phyloP scores from a whole-genome alignment of 30 jellyfish, hydroid and myxozoan species.

The Aurelia aurita complex sp. Pacific region DNA sequence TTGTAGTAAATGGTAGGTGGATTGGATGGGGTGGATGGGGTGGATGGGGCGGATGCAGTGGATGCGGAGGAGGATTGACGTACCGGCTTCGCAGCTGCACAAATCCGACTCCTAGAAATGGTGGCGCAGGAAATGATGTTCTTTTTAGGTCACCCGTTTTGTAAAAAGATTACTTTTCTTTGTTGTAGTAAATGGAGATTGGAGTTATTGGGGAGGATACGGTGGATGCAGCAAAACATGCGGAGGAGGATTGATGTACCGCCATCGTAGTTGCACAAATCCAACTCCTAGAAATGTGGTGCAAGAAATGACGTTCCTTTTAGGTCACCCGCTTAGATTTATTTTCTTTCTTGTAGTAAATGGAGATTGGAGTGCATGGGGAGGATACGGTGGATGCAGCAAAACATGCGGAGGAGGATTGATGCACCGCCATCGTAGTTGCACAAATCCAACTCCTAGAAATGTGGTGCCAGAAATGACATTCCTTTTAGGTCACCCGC shows the following conservation, averaged over 20 bases:
- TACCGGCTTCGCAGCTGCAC: not conserved
- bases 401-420: not conserved
- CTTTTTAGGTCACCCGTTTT: no score
- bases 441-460: no score
- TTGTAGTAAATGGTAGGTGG: slow-evolving; percentile 38
- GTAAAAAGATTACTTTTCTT: not conserved
- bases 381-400: not conserved
- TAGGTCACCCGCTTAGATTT: no score
- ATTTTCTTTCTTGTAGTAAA: not conserved
- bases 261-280: not conserved
- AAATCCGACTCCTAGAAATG: no score
- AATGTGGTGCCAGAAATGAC: no score
- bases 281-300: no score
- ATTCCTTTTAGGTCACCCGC: no score
- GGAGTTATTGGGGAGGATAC: slow-evolving; percentile 34
- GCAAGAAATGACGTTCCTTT: no score
- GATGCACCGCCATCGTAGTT: not conserved
- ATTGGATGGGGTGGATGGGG: slow-evolving; percentile 24
- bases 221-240: slow-evolving; percentile 27
- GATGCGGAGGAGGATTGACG: slow-evolving; percentile 46
- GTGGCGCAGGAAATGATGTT: no score
- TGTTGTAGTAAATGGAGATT: slow-evolving; percentile 32
- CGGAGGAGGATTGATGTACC: slow-evolving; percentile 38
- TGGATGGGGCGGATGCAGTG: slow-evolving; percentile 7
- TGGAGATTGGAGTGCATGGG: slow-evolving; percentile 15